These are phyloP conservation scores for Pygoscelis antarcticus DNA, from an alignment of 2,113 vertebrate genomes.

Conservation along the genomic window DNA sequence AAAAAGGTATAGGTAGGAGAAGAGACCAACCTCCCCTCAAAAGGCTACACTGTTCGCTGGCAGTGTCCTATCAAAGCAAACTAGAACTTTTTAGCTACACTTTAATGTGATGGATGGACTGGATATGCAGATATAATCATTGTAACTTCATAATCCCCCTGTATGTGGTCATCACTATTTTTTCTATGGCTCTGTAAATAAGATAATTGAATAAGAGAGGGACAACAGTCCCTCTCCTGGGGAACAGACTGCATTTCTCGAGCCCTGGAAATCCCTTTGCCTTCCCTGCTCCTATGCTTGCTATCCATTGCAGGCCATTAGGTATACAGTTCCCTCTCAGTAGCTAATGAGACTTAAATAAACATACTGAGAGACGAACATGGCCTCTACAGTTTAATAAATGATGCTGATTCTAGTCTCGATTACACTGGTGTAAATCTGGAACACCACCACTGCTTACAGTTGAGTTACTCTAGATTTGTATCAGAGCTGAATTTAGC, in stretches of 20 bases:
- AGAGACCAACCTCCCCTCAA: not conserved
- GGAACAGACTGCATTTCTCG: not conserved
- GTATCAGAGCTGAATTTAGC: not conserved
- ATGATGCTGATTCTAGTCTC: slow-evolving; percentile 56
- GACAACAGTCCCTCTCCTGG: not conserved
- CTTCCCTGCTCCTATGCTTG: not conserved
- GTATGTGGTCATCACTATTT: not conserved
- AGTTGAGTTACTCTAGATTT: slow-evolving; percentile 22
- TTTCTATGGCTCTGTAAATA: not conserved
- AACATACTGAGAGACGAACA: slow-evolving; percentile 48
- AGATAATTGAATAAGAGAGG: not conserved
- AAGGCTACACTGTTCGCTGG: not conserved
- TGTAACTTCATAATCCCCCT: not conserved
- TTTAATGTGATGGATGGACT: not conserved
- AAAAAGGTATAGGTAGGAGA: not conserved
- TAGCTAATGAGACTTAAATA: slow-evolving; percentile 64
- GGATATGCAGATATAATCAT: not conserved
- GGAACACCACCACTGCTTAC: slow-evolving; percentile 10
- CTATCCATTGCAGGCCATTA: slow-evolving; percentile 40
- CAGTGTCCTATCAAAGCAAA: not conserved
- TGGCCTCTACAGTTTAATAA: slow-evolving; percentile 56
- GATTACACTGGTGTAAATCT: slow-evolving; percentile 48
- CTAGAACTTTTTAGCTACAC: not conserved
- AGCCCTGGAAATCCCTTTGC: slow-evolving; percentile 23
- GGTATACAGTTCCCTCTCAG: slow-evolving; percentile 47